Percentiles rank a stretch among this genome's conserved stretches.
Evolutionary conservation across 2,797 vertebrate genomes (phyloP).

Genomic region (Pagetopsis macropterus): DNA sequence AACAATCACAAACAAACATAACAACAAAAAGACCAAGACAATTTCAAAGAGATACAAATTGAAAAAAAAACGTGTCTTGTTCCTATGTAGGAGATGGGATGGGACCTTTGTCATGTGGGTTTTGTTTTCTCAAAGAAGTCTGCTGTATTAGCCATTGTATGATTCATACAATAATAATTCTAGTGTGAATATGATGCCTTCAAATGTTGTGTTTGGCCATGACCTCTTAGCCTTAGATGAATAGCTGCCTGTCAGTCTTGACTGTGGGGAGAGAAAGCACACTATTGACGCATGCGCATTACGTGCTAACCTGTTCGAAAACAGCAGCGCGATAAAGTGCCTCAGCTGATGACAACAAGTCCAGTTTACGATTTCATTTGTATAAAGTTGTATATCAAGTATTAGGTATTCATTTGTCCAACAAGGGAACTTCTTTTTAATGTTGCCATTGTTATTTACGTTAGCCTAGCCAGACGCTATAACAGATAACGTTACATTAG

Average conservation of each 20-base stretch:
- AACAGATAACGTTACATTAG: not conserved
- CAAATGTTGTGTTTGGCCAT: accelerated
- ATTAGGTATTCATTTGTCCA: not conserved
- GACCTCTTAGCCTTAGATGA: not conserved
- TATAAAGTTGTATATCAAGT: accelerated
- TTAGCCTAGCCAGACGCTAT: not conserved
- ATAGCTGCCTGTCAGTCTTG: accelerated
- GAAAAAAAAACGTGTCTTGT: no score
- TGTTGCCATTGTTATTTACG: not conserved
- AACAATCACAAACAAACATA: no score
- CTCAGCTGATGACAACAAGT: not conserved
- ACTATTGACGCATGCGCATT: not conserved
- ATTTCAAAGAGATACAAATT: no score
- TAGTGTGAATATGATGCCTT: accelerated
- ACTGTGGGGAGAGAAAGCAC: accelerated
- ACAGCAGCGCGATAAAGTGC: conserved; percentile 43
- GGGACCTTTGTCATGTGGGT: no score
- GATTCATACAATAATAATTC: accelerated
- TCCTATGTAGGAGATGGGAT: no score
- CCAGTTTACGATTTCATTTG: accelerated
- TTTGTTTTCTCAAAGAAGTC: not conserved
- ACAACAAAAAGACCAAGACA: no score
- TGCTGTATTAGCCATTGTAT: accelerated
- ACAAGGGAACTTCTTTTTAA: accelerated
- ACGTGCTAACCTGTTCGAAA: conserved; percentile 17